Evolutionary conservation across 2,797 vertebrate genomes (phyloP).

Genomic region (Gouania willdenowi): DNA sequence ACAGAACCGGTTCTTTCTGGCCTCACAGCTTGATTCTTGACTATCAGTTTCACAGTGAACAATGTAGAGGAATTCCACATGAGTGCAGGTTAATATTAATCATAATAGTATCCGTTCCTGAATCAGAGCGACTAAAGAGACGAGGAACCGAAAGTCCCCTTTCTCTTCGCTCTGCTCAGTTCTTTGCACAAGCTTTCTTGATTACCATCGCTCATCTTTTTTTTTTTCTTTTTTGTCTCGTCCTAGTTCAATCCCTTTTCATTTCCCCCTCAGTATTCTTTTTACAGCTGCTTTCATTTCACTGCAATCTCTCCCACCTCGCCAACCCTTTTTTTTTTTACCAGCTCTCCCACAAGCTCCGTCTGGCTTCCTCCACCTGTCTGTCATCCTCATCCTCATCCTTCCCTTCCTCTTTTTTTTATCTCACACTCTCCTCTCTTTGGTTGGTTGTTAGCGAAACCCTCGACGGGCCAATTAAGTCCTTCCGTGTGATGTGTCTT

Average conservation of each 20-base stretch:
- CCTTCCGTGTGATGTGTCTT: conserved; percentile 32
- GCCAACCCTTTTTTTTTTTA: conserved; percentile 38
- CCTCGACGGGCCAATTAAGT: conserved; percentile 57
- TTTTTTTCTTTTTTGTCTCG: conserved; percentile 56
- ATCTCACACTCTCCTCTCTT: not conserved
- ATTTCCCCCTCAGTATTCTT: conserved; percentile 56
- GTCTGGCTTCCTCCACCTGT: conserved; percentile 54
- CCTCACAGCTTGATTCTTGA: too few relatives aligned
- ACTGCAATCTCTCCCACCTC: conserved; percentile 59
- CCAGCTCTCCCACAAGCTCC: conserved; percentile 31
- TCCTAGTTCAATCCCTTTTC: conserved; percentile 66
- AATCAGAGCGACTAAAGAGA: conserved; percentile 27
- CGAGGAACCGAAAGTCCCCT: conserved; percentile 51
- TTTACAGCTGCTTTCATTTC: conserved; percentile 65
- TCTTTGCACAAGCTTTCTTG: conserved; percentile 52
- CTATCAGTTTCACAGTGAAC: conserved; percentile 16
- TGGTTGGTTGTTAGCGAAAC: conserved; percentile 10
- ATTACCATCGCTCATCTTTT: conserved; percentile 66
- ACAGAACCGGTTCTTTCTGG: too few relatives aligned
- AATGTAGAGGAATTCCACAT: conserved; percentile 39
- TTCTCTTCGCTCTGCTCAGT: conserved; percentile 34
- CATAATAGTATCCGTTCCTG: conserved; percentile 59
- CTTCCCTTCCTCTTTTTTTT: conserved; percentile 16
- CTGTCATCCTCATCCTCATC: conserved; percentile 39
- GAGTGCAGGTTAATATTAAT: conserved; percentile 57